Evolutionary conservation across 2,113 vertebrate genomes (phyloP).

Genomic region (Ceyx margarethae): DNA sequence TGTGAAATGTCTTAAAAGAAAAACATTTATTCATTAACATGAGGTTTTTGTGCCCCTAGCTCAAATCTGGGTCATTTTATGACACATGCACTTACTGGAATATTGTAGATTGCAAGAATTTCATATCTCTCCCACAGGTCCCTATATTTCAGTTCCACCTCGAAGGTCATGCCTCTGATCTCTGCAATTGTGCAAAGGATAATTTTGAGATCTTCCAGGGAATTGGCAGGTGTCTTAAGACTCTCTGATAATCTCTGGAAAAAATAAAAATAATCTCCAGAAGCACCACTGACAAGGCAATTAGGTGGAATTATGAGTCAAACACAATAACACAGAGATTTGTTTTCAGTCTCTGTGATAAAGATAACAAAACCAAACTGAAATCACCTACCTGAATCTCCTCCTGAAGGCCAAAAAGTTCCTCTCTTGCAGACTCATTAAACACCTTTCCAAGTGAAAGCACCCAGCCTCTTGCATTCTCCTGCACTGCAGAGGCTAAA

Average conservation of each 20-base stretch:
- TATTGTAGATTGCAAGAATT: slow-evolving; percentile 83
- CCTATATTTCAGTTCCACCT: slow-evolving; percentile 82
- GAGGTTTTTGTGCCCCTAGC: neutral
- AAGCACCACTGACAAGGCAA: neutral
- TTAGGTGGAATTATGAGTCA: neutral
- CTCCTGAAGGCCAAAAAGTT: slow-evolving; percentile 79
- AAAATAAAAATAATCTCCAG: neutral
- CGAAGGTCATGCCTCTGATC: slow-evolving; percentile 80
- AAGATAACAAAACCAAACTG: neutral
- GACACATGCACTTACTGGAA: slow-evolving; percentile 74
- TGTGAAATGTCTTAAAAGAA: neutral
- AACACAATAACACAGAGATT: neutral
- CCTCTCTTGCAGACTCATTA: slow-evolving; percentile 81
- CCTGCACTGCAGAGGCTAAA: slow-evolving; percentile 76
- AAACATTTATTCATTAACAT: neutral
- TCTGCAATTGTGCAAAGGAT: slow-evolving; percentile 84
- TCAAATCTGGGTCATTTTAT: neutral
- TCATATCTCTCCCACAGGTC: slow-evolving; percentile 89
- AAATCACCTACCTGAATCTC: slow-evolving; percentile 79
- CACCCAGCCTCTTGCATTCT: slow-evolving; percentile 83
- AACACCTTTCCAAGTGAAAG: slow-evolving; percentile 84
- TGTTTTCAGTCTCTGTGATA: neutral
- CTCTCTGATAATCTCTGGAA: slow-evolving; percentile 75
- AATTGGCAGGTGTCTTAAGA: slow-evolving; percentile 77
- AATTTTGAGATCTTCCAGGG: slow-evolving; percentile 86